Evolutionary conservation across 2,888 invertebrate species (phyloP).

Genomic region (Onthophagus sagittarius): DNA sequence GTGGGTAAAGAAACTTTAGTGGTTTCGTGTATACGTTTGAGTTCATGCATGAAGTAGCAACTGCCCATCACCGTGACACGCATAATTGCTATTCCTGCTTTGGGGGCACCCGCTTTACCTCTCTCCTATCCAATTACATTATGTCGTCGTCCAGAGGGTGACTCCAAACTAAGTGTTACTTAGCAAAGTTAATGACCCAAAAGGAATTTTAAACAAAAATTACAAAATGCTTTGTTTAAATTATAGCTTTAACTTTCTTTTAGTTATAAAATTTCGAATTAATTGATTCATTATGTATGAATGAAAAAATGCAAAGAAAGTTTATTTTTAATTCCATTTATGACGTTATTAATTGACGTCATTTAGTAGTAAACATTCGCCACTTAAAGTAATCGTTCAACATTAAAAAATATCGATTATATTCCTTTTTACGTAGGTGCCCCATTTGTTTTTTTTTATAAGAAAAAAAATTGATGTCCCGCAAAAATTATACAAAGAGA

Average conservation of each 20-base stretch:
- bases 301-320: not conserved
- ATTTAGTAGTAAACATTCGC: not conserved
- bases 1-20: not conserved
- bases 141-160: not conserved
- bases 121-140: not conserved
- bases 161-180: not conserved
- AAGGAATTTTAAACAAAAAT: not conserved
- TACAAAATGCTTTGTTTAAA: too few relatives aligned
- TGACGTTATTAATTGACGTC: not conserved
- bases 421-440: too few relatives aligned
- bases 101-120: not conserved
- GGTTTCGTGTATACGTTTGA: not conserved
- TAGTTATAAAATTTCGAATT: too few relatives aligned
- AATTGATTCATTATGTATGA: not conserved
- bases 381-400: not conserved
- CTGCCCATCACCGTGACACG: not conserved
- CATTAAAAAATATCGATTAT: not conserved
- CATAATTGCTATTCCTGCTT: not conserved
- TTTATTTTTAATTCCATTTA: not conserved
- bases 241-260: too few relatives aligned
- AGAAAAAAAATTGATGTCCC: too few relatives aligned
- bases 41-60: not conserved
- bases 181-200: not conserved
- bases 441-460: too few relatives aligned
- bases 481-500: too few relatives aligned